phyloP scores from a whole-genome alignment of 1,140 invertebrate species.

The Pomacea maculata region DNA sequence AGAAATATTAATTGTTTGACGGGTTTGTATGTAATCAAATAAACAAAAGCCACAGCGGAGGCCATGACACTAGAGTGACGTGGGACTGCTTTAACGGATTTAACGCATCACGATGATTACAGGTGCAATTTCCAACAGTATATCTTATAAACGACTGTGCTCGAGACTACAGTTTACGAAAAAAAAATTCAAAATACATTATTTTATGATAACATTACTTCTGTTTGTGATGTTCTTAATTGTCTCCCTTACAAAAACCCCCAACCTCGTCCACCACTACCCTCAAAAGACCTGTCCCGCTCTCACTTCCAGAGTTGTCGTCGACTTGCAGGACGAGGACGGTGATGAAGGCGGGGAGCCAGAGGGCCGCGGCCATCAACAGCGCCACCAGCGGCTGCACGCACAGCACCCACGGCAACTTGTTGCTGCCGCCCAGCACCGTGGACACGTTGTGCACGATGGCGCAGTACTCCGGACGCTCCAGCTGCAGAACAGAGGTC shows the following conservation, averaged over 20 bases:
- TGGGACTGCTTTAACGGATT: too few relatives aligned
- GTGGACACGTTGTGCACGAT: constrained; percentile 32
- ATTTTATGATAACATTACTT: too few relatives aligned
- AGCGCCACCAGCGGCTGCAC: constrained; percentile 26
- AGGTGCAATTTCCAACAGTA: too few relatives aligned
- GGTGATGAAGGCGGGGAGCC: constrained; percentile 30
- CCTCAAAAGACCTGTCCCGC: neutral
- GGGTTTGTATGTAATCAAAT: too few relatives aligned
- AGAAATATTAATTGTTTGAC: too few relatives aligned
- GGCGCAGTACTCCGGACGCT: constrained; percentile 26
- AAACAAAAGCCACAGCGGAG: too few relatives aligned
- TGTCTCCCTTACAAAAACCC: neutral
- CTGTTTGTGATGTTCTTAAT: too few relatives aligned
- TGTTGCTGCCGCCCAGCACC: constrained; percentile 27
- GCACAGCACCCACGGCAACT: constrained; percentile 33
- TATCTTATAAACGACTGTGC: too few relatives aligned
- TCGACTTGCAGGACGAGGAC: constrained; percentile 28
- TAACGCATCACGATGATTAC: too few relatives aligned
- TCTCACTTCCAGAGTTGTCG: constrained; percentile 34
- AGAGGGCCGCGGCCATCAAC: constrained; percentile 22
- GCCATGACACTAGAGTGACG: too few relatives aligned
- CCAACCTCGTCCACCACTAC: neutral
- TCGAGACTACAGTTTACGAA: too few relatives aligned
- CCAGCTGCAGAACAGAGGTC: constrained; percentile 19
- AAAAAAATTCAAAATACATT: too few relatives aligned